A percentile compares a stretch with the other conserved stretches of the same genome.
phyloP scores from a whole-genome alignment of 2,797 vertebrate genomes.

The Otolemur crassicaudatus region DNA sequence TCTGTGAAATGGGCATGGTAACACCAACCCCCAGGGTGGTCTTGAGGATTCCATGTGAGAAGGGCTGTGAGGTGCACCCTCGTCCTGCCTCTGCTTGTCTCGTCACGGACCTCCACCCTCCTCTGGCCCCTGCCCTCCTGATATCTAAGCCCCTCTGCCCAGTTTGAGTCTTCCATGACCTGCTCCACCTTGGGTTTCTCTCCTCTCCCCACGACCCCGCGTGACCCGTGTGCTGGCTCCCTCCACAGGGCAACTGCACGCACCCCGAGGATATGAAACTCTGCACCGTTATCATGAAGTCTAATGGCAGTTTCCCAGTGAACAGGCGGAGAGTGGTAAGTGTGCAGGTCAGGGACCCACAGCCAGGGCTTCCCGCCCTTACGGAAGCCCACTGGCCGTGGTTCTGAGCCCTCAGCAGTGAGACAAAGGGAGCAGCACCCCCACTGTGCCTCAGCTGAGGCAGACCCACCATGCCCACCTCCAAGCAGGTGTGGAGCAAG shows the following conservation, averaged over 20 bases:
- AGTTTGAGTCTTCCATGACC: neutral
- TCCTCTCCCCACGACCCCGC: constrained; percentile 4
- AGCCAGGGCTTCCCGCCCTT: neutral
- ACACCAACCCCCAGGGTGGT: constrained; percentile 4
- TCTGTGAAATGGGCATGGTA: constrained; percentile 32
- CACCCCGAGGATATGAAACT: constrained; percentile 98
- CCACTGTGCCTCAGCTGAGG: neutral
- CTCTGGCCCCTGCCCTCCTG: neutral
- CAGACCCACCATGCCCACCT: neutral
- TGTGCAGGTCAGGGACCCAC: constrained; percentile 79
- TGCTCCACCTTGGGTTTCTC: neutral
- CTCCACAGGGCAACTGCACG: constrained; percentile 96
- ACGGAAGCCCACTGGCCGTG: neutral
- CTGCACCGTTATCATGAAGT: constrained; percentile 97
- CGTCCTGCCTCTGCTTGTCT: neutral
- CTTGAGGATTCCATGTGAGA: constrained; percentile 56
- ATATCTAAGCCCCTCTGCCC: neutral
- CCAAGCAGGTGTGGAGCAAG: neutral
- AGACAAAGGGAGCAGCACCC: neutral
- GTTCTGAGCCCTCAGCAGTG: neutral
- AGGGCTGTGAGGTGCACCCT: neutral
- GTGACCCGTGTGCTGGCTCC: constrained; percentile 83
- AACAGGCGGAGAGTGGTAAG: constrained; percentile 98
- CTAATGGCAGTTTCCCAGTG: constrained; percentile 97
- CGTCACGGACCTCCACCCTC: neutral